phyloP scores from a whole-genome alignment of 2,797 vertebrate genomes.

The Urocyon cinereoargenteus region DNA sequence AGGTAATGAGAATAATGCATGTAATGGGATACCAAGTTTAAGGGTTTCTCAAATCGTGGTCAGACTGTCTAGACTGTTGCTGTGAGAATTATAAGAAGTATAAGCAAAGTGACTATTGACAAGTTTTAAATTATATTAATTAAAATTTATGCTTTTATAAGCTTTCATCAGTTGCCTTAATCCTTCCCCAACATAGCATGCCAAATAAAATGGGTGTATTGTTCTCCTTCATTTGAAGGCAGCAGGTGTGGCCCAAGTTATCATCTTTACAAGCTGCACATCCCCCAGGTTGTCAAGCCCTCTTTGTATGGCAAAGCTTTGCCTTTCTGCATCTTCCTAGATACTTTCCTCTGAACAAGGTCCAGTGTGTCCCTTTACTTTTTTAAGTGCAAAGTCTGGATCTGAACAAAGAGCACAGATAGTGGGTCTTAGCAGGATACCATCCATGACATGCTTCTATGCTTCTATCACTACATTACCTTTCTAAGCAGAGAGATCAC shows the following conservation, averaged over 20 bases:
- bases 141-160: neutral
- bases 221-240: neutral
- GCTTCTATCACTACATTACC: neutral
- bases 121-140: neutral
- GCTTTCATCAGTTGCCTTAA: neutral
- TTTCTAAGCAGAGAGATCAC: neutral
- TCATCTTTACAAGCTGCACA: neutral
- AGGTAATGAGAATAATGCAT: neutral
- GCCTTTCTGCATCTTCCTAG: neutral
- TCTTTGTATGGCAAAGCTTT: neutral
- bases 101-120: neutral
- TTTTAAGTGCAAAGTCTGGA: neutral
- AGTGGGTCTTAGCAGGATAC: neutral
- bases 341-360: neutral
- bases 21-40: neutral
- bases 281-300: neutral
- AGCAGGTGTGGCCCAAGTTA: neutral
- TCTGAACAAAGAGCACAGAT: fast-evolving
- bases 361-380: neutral
- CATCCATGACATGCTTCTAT: neutral
- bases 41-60: neutral
- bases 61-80: neutral
- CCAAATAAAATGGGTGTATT: neutral
- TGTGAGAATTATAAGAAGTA: neutral
- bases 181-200: neutral